Percentiles rank a stretch among this genome's conserved stretches.
These are phyloP conservation scores for Diogma glabrata DNA, from an alignment of 2,888 invertebrate species.

Conservation along the genomic window DNA sequence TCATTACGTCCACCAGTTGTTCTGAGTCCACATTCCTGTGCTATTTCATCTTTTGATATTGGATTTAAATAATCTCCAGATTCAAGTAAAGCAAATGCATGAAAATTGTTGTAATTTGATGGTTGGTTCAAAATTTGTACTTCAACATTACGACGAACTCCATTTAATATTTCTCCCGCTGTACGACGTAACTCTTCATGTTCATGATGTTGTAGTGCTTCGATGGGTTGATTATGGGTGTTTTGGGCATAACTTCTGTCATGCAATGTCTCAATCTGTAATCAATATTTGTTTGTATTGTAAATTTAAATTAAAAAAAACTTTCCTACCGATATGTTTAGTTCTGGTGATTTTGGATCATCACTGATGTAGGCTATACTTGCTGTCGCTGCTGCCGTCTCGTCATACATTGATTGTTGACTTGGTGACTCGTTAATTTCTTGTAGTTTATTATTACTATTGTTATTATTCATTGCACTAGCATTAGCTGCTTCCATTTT, in stretches of 20 bases:
- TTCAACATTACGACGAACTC: conserved; percentile 45
- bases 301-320: too few species aligned
- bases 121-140: conserved; percentile 41
- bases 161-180: conserved; percentile 47
- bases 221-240: conserved; percentile 19
- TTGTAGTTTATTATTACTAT: conserved; percentile 15
- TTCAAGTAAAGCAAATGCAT: conserved; percentile 31
- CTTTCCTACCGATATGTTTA: too few species aligned
- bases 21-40: conserved; percentile 62
- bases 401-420: conserved; percentile 27
- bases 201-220: too few species aligned
- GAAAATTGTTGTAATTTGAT: conserved; percentile 23
- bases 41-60: conserved; percentile 66
- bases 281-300: too few species aligned
- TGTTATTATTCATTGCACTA: conserved; percentile 19
- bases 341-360: not conserved
- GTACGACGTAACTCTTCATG: conserved; percentile 42
- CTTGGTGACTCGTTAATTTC: conserved; percentile 23
- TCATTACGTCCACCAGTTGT: conserved; percentile 34
- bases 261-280: too few species aligned
- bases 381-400: conserved; percentile 33
- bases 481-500: conserved; percentile 37
- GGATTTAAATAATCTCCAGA: conserved; percentile 50
- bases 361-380: conserved; percentile 22
- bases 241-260: too few species aligned